Evolutionary conservation across 2,797 vertebrate species (phyloP).

Genomic region (Spinus pinus): DNA sequence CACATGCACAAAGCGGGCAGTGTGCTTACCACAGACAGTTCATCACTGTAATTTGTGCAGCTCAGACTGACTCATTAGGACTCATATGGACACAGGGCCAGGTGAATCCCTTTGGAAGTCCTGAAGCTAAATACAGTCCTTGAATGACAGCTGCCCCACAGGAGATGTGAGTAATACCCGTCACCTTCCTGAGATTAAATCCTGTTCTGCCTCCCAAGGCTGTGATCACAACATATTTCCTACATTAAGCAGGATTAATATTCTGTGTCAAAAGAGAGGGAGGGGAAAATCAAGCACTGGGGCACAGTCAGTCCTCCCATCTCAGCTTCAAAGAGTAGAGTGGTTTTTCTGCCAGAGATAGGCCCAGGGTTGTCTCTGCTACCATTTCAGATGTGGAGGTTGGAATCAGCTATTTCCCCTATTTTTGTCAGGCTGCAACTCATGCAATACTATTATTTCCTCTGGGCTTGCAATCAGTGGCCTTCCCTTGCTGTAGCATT

Average conservation of each 20-base stretch:
- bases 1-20: not conserved
- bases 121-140: not conserved
- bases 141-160: not conserved
- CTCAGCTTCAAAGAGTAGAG: not conserved
- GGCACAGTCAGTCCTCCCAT: not conserved
- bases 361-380: not conserved
- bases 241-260: not conserved
- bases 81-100: not conserved
- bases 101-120: constrained; percentile 2
- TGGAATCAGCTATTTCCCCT: not conserved
- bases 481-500: not conserved
- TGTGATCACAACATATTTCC: not conserved
- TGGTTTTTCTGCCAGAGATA: not conserved
- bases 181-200: not conserved
- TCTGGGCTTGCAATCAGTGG: not conserved
- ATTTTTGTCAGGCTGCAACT: not conserved
- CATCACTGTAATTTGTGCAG: not conserved
- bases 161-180: not conserved
- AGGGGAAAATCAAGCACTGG: not conserved
- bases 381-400: not conserved
- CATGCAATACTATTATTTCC: not conserved
- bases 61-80: not conserved
- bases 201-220: not conserved
- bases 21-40: not conserved
- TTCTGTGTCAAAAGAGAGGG: not conserved